Conservation (phyloP, 2,888 invertebrate species). For the Synergus umbraculus region DNA sequence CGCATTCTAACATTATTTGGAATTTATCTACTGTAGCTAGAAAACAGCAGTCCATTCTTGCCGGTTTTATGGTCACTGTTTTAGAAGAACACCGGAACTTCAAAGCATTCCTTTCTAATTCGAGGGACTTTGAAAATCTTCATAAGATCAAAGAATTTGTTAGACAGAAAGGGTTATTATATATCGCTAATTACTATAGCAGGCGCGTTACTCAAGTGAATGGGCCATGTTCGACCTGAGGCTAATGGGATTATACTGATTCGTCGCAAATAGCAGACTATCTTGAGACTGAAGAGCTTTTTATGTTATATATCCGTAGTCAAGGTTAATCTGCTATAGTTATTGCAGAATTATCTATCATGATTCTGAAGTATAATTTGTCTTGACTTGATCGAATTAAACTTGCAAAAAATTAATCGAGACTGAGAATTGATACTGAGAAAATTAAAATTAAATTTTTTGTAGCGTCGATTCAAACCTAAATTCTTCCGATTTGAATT, state of each 20-base stretch:
- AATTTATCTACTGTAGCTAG: neutral
- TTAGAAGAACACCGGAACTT: neutral
- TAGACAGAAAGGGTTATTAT: neutral
- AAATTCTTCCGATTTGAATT: neutral
- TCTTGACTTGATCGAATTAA: neutral
- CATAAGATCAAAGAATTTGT: neutral
- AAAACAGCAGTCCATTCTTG: neutral
- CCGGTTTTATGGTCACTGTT: neutral
- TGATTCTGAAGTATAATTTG: neutral
- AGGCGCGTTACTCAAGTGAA: neutral
- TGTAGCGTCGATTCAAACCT: neutral
- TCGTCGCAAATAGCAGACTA: neutral
- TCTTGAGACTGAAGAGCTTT: neutral
- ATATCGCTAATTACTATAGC: neutral
- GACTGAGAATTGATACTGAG: neutral
- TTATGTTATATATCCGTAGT: neutral
- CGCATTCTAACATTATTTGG: neutral
- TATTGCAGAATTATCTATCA: neutral
- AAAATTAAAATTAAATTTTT: neutral
- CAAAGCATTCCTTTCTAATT: conserved; percentile 2
- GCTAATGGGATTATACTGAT: neutral
- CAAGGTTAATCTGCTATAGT: neutral
- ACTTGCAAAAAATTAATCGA: neutral
- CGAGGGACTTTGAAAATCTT: neutral
- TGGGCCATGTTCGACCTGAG: neutral